A percentile compares a stretch with the other conserved stretches of the same genome.
These are phyloP conservation scores for Pseudeuparius sepicola DNA, from an alignment of 2,888 invertebrate genomes.

Conservation along the genomic window DNA sequence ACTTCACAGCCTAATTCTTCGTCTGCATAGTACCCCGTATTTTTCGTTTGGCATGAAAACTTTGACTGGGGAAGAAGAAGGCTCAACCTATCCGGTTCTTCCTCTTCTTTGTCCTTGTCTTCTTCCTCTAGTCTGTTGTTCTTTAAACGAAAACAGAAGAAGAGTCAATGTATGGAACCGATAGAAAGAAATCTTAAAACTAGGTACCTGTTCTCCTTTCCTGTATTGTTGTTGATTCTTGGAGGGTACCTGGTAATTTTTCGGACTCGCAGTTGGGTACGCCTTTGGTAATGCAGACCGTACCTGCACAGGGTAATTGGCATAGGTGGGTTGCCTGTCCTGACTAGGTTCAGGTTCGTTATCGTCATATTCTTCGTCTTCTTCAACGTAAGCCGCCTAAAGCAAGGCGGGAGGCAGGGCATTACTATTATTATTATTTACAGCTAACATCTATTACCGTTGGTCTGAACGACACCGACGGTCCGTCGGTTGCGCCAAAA, in stretches of 20 bases:
- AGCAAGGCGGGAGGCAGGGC: neutral
- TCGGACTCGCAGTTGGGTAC: slow-evolving; percentile 14
- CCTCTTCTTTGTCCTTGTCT: slow-evolving; percentile 59
- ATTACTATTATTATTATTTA: neutral
- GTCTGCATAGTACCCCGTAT: slow-evolving; percentile 86
- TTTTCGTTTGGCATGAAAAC: slow-evolving; percentile 69
- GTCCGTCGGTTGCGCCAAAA: too few relatives aligned
- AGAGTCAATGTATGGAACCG: slow-evolving; percentile 2
- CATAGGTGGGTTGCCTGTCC: slow-evolving; percentile 25
- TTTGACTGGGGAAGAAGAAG: slow-evolving; percentile 71
- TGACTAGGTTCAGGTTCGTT: slow-evolving; percentile 26
- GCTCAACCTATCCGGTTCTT: slow-evolving; percentile 76
- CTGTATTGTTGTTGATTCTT: slow-evolving; percentile 17
- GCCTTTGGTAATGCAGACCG: slow-evolving; percentile 17
- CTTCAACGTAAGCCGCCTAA: slow-evolving; percentile 22
- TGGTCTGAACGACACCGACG: slow-evolving; percentile 23
- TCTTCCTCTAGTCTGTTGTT: slow-evolving; percentile 20
- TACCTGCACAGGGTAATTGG: slow-evolving; percentile 20
- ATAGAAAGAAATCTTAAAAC: neutral
- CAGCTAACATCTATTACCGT: slow-evolving; percentile 17
- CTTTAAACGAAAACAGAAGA: neutral
- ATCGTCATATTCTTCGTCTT: slow-evolving; percentile 23
- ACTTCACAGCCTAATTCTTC: slow-evolving; percentile 82
- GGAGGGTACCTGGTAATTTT: neutral
- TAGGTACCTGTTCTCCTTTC: slow-evolving; percentile 21